Evolutionary conservation across 1,140 invertebrate species (phyloP), one percentile per base, ranked within the genome.

Genomic region (Centruroides sculpturatus): DNA sequence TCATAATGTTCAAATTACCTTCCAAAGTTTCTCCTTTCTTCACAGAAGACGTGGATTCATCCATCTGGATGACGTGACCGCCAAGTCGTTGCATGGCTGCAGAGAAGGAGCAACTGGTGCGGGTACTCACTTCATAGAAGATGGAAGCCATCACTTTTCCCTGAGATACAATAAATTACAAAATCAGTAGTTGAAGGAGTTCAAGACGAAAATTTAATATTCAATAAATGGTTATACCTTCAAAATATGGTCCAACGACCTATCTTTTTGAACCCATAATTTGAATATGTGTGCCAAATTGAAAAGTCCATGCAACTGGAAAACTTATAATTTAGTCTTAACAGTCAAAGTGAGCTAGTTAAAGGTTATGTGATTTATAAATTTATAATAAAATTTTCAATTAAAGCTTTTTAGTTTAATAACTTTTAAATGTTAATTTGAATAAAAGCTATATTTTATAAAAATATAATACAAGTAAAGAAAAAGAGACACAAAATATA

Each of bases 1-100:
- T 64, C 5, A 56, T 56, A 56, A 46, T 6, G 46, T 49, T 23
- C 23, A 23, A 23, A 23, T 34, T 66, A 83, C 83, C 85, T 81
- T 96, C 89, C 11, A 99, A 76, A 13, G 86, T 85, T 80, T 99
- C 97, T 55, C 96, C 97, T 77, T 99, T 99, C 71, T 93, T 87
- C 10, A 88, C 86, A 0, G 95, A 98, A 0, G 93, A 98, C 54
- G 83, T 88, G 0, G 82, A 80, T 62, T 85, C 85, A 71, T 98
- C 87, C 75, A 98, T 87, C 68, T 86, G 80, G 64, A 96, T 84
- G 1, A 98, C 90, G 11, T 81, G 80, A 1, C 94, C 97, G 23
- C 95, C 96, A 12, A 99, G 80, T 68, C 93, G 77, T 72, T 93
- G 84, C 92, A 98, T 97, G 4, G 97, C 97, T 3, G 89, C 87